A percentile compares a stretch with the other conserved stretches of the same genome.
Conservation (phyloP, 2,113 vertebrate genomes). For the Mormyrus iriodes region DNA sequence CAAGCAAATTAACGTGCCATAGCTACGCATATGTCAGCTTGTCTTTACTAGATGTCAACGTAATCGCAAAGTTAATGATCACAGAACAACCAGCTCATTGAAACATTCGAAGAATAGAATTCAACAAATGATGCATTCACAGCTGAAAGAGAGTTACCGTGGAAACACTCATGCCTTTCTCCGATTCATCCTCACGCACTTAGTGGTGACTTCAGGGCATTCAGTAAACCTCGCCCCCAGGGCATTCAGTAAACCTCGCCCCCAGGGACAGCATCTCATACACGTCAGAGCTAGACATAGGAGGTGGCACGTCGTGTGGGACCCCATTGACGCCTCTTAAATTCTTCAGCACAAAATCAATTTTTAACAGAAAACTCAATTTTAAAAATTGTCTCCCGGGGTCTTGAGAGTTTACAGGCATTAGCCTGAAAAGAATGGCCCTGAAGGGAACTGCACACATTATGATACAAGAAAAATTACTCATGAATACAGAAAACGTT, state of each 20-base stretch:
- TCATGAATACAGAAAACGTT: slow-evolving; percentile 10
- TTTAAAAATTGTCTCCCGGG: neutral
- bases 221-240: neutral
- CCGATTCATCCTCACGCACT: neutral
- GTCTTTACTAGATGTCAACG: neutral
- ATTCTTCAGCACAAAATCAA: slow-evolving; percentile 12
- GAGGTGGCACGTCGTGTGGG: neutral
- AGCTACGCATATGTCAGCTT: neutral
- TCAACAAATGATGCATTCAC: neutral
- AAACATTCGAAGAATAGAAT: neutral
- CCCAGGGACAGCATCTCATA: neutral
- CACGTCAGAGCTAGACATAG: neutral
- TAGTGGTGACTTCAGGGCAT: neutral
- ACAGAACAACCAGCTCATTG: neutral
- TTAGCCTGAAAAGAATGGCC: slow-evolving; percentile 8
- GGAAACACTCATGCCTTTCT: neutral
- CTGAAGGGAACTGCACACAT: neutral
- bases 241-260: neutral
- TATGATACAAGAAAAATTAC: slow-evolving; percentile 9
- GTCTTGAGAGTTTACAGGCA: slow-evolving; percentile 7
- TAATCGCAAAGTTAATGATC: neutral
- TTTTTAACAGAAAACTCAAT: slow-evolving; percentile 19
- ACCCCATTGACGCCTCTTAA: neutral
- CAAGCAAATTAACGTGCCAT: neutral
- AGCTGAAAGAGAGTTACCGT: neutral